Base-by-base conservation (phyloP, 2,797 vertebrate species). In the Pagetopsis macropterus region DNA sequence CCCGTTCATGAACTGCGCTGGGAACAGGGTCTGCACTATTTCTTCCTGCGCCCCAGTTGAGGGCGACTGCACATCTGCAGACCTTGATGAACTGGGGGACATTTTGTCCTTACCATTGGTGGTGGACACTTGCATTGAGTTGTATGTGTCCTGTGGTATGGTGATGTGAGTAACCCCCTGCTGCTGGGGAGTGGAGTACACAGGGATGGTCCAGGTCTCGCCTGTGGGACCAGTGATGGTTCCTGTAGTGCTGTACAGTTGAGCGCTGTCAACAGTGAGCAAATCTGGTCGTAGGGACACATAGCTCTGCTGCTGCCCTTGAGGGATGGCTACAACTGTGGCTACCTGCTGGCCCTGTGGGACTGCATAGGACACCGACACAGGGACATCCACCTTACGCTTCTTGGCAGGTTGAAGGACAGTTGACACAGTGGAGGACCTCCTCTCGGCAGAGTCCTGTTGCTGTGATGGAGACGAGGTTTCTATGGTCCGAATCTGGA, bases 181-280 rank as follows among this genome's bases (percentile, higher is more conserved):
- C 88, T 98, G 98, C 87, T 98, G 97, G 58, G 97, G 96, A 83
- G 96, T 95, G 0, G 98, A 99, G 89, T 99, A 99, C 87, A 99
- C 98, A 0, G 98, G 98, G 94, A 99, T 99, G 93, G 98, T 99
- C 98, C 98, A 99, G 50, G 98, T 99, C 92, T 99, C 98, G 74
- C 98, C 98, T 37, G 97, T 96, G 70, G 98, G 97, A 88, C 97
- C 97, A 63, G 98, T 99, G 93, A 99, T 99, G 82, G 98, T 99
- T 91, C 98, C 98, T 45, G 98, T 97, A 76, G 98, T 94, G 91
- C 97, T 98, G 91, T 99, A 99, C 81, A 99, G 92, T 67, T 99
- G 98, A 65, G 96, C 95, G 84, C 98, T 99, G 95, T 99, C 98
- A 81, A 99, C 98, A 0, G 98, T 99, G 89, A 99, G 94, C 84